Percentiles rank a stretch among this genome's conserved stretches.
Conservation (phyloP, 1,140 invertebrate genomes). For the Tetragnatha versicolor region DNA sequence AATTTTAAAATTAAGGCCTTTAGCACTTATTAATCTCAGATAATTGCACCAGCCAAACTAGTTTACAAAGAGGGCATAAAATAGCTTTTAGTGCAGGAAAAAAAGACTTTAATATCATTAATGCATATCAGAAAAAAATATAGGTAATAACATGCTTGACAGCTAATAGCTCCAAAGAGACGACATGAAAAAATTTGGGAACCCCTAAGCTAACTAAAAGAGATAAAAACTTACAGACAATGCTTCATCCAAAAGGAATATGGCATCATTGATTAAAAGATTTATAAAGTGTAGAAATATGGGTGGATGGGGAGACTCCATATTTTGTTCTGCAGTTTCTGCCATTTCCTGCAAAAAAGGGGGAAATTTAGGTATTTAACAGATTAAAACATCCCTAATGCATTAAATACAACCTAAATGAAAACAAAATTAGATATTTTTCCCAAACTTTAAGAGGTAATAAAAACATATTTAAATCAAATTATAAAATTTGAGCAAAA, state of each 20-base stretch:
- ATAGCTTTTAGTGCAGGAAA: no score
- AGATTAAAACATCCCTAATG: no score
- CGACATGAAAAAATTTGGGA: no score
- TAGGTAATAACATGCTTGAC: no score
- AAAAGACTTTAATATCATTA: no score
- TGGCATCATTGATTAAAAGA: slow-evolving; percentile 94
- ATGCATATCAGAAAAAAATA: no score
- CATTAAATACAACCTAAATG: no score
- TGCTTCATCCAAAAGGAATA: slow-evolving; percentile 91
- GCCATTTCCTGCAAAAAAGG: slow-evolving; percentile 72
- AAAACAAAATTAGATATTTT: background rate
- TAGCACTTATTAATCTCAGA: background rate
- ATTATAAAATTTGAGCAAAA: background rate
- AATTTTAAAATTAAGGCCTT: background rate
- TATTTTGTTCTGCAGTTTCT: slow-evolving; percentile 80
- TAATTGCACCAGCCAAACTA: no score
- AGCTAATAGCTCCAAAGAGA: no score
- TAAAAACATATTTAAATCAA: background rate
- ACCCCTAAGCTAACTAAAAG: background rate
- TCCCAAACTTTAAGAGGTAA: background rate
- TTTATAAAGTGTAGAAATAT: slow-evolving; percentile 94
- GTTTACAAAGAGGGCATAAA: no score
- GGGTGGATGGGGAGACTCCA: slow-evolving; percentile 88
- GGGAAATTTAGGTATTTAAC: no score
- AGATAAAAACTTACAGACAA: slow-evolving; percentile 71